phyloP scores from a whole-genome alignment of 2,888 invertebrate genomes.

The Graphium colonna region DNA sequence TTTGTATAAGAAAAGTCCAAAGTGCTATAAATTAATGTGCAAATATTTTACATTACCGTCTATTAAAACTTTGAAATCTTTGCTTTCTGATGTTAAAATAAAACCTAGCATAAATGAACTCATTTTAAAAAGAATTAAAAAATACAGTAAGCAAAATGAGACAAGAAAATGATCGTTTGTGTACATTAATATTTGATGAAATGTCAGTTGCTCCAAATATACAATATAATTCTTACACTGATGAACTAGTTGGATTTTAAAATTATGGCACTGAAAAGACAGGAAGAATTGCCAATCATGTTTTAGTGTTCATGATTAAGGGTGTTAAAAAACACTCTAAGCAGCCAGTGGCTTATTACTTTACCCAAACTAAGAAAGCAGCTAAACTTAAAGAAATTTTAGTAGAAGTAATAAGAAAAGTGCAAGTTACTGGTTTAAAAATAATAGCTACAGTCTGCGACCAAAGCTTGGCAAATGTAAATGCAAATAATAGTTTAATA shows the following conservation, averaged over 20 bases:
- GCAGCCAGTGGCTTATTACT: constrained; percentile 30
- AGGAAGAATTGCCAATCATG: no score
- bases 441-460: constrained; percentile 27
- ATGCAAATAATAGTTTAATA: constrained; percentile 18
- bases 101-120: not conserved
- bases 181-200: constrained; percentile 26
- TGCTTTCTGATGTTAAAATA: no score
- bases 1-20: no score
- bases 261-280: constrained; percentile 17
- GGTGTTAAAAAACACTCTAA: constrained; percentile 25
- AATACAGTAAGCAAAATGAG: not conserved
- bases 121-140: constrained; percentile 9
- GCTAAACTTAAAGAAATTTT: constrained; percentile 17
- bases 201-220: constrained; percentile 25
- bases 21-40: no score
- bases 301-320: no score
- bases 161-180: constrained; percentile 12
- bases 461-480: constrained; percentile 21
- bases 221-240: constrained; percentile 10
- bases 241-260: constrained; percentile 12
- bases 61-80: no score
- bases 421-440: constrained; percentile 19
- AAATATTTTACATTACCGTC: no score
- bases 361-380: constrained; percentile 14
- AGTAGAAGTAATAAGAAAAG: no score